A percentile compares a stretch with the other conserved stretches of the same genome.
Conservation (phyloP, 2,113 vertebrate species). For the Lota lota region DNA sequence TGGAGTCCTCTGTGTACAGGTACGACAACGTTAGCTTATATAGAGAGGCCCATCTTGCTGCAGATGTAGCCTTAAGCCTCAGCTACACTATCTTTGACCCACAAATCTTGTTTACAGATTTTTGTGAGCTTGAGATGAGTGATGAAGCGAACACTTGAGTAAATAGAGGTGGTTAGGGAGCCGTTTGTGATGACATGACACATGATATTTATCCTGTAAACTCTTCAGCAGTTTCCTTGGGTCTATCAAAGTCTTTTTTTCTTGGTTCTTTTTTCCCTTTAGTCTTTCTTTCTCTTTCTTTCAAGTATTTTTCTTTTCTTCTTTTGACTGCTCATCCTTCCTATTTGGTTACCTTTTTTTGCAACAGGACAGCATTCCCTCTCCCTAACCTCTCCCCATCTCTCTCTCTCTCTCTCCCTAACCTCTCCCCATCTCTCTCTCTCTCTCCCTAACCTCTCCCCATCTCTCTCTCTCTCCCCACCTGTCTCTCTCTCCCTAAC, state of each 20-base stretch:
- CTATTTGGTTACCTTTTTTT: conserved; percentile 18
- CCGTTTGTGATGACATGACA: neutral
- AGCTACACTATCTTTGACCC: conserved; percentile 11
- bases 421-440: neutral
- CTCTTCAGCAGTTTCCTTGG: conserved; percentile 25
- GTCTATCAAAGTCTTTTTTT: conserved; percentile 17
- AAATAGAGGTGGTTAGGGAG: conserved; percentile 21
- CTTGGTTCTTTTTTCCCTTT: neutral
- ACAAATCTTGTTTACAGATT: conserved; percentile 14
- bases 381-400: neutral
- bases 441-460: neutral
- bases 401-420: conserved; percentile 14
- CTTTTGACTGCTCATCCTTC: neutral
- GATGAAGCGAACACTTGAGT: conserved; percentile 20
- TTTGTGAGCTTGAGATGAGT: conserved; percentile 19
- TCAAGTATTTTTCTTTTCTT: conserved; percentile 4
- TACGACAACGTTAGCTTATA: no score
- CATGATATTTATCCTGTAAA: conserved; percentile 1
- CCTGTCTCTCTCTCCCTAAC: neutral
- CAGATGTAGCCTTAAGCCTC: neutral
- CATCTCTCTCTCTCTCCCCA: neutral
- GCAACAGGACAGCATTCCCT: conserved; percentile 17
- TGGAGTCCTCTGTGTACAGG: neutral
- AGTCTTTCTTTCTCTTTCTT: conserved; percentile 14
- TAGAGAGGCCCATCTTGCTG: no score